Percentiles rank a stretch among this genome's conserved stretches.
phyloP scores from a whole-genome alignment of 1,140 invertebrate genomes.

The Streblospio benedicti region DNA sequence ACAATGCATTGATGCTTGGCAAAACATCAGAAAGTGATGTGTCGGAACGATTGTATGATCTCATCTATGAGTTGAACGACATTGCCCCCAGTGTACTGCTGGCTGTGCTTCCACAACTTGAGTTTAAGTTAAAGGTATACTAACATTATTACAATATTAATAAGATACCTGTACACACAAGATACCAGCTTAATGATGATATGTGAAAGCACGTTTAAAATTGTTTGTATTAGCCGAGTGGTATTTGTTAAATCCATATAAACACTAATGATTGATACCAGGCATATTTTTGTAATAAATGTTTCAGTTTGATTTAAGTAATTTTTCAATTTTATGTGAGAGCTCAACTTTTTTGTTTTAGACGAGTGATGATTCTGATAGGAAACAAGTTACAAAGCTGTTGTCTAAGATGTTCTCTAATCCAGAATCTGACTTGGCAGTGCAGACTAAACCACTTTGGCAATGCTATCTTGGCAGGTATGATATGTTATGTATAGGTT shows the following conservation, averaged over 20 bases:
- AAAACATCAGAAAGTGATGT: slow-evolving; percentile 53
- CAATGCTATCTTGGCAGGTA: slow-evolving; percentile 72
- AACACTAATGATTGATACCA: too few relatives aligned
- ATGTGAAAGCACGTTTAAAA: too few relatives aligned
- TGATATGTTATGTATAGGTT: slow-evolving; percentile 3
- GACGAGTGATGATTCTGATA: slow-evolving; percentile 75
- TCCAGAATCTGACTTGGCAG: slow-evolving; percentile 79
- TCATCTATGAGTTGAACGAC: slow-evolving; percentile 92
- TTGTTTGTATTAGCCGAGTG: too few relatives aligned
- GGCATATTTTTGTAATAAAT: too few relatives aligned
- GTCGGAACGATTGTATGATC: slow-evolving; percentile 64
- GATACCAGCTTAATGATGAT: too few relatives aligned
- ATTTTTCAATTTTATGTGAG: too few relatives aligned
- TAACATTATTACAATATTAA: too few relatives aligned
- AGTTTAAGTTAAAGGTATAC: slow-evolving; percentile 63
- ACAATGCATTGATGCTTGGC: slow-evolving; percentile 83
- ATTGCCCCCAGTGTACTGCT: slow-evolving; percentile 81
- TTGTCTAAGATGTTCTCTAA: slow-evolving; percentile 95
- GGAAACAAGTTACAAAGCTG: slow-evolving; percentile 77
- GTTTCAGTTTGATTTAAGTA: too few relatives aligned
- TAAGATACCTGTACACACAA: too few relatives aligned
- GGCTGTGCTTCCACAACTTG: slow-evolving; percentile 83
- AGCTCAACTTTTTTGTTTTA: too few relatives aligned
- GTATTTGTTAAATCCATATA: too few relatives aligned
- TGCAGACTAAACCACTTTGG: slow-evolving; percentile 76